phyloP scores from a whole-genome alignment of 2,113 vertebrate genomes.

The Ammodytes marinus region DNA sequence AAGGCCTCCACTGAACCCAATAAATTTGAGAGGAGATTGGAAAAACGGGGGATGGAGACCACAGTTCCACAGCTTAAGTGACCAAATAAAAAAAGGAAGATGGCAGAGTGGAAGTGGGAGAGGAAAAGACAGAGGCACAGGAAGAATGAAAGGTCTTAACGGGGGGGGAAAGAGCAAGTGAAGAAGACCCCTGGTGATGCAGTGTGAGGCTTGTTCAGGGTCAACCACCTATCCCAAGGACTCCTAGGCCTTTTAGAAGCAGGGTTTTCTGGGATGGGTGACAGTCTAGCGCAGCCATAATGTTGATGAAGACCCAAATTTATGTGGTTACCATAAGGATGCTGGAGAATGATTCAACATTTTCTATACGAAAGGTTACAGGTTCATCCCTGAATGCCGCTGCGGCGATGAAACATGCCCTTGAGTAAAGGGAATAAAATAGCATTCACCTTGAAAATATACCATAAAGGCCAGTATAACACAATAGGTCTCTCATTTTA shows the following conservation, averaged over 20 bases:
- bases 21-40: constrained; percentile 90
- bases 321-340: constrained; percentile 83
- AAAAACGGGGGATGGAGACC: constrained; percentile 86
- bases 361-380: constrained; percentile 74
- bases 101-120: constrained; percentile 70
- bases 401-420: constrained; percentile 63
- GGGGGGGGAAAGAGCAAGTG: constrained; percentile 61
- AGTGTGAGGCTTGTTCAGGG: constrained; percentile 74
- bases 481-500: constrained; percentile 62
- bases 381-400: constrained; percentile 60
- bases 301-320: constrained; percentile 83
- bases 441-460: constrained; percentile 68
- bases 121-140: constrained; percentile 67
- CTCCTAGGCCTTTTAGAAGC: constrained; percentile 74
- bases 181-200: constrained; percentile 75
- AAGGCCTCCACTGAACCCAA: constrained; percentile 89
- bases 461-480: constrained; percentile 49
- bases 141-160: constrained; percentile 73
- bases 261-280: constrained; percentile 70
- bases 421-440: constrained; percentile 61
- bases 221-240: constrained; percentile 81
- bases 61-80: constrained; percentile 84
- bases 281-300: constrained; percentile 75
- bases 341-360: constrained; percentile 72
- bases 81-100: constrained; percentile 84